phyloP scores from a whole-genome alignment of 2,888 invertebrate genomes.

The Amblyteles armatorius region DNA sequence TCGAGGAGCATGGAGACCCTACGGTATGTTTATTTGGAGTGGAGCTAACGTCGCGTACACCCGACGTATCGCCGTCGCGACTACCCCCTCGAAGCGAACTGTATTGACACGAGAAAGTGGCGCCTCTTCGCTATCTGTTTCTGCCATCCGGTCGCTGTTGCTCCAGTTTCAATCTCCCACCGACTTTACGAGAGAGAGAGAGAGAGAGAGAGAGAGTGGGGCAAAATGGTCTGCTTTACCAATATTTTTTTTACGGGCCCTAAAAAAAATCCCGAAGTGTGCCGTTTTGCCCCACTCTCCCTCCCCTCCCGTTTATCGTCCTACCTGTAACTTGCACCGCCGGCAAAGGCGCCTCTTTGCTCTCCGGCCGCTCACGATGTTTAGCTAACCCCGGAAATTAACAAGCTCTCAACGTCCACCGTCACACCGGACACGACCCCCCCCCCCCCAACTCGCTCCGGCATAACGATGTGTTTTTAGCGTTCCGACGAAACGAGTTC shows the following conservation, averaged over 20 bases:
- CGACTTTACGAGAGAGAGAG: not conserved
- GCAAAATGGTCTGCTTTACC: not conserved
- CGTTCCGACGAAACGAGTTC: conserved; percentile 28
- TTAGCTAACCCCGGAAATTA: conserved; percentile 66
- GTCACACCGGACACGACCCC: conserved; percentile 48
- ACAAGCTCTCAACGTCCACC: conserved; percentile 37
- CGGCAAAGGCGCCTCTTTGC: conserved; percentile 37
- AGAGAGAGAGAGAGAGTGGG: too few relatives aligned
- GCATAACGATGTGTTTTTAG: conserved; percentile 68
- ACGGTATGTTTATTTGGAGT: conserved; percentile 54
- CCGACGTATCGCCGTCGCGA: conserved; percentile 24
- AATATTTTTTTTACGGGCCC: too few relatives aligned
- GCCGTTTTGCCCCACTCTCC: too few relatives aligned
- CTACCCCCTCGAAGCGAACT: conserved; percentile 46
- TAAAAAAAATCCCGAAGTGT: not conserved
- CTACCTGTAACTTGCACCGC: conserved; percentile 48
- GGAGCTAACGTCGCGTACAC: conserved; percentile 34
- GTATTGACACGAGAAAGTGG: conserved; percentile 53
- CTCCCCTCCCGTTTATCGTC: conserved; percentile 6
- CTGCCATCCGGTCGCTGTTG: conserved; percentile 28
- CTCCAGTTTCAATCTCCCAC: conserved; percentile 31
- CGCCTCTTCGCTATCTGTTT: conserved; percentile 44
- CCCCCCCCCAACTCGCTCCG: conserved; percentile 16
- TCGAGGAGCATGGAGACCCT: not conserved
- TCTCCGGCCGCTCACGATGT: conserved; percentile 40